Base-by-base conservation (phyloP, 2,888 invertebrate genomes). In the Eupithecia centaureata region DNA sequence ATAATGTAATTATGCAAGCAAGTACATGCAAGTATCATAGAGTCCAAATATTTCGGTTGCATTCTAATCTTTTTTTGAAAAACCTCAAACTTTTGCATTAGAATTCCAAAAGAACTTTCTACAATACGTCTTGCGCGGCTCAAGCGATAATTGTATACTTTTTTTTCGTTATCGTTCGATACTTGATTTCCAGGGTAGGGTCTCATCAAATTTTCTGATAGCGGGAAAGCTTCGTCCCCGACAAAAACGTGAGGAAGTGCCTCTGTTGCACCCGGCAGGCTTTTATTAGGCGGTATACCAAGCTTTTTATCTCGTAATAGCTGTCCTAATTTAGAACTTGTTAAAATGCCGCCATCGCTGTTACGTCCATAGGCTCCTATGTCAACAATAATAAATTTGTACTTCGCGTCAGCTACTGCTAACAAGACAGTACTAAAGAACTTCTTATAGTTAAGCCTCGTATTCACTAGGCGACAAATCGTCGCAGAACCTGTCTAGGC, bases 41-140 rank as follows among this genome's bases (percentile, higher is more conserved):
- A 13, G 15, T 35, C 35, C 15, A 35, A 13, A 35, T 35, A 35
- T 35, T 35, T 35, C 15, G 35, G 13, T 35, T 35, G 35, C 15
- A 35, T 15, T 35, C 15, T 10, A 10, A 35, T 35, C 15, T 15
- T 35, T 15, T 15, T 35, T 15, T 66, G 67, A 67, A 63, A 67
- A 15, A 67, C 58, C 62, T 59, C 54, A 59, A 67, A 67, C 13
- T 25, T 63, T 18, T 10, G 5, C 12, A 47, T 47, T 1, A 66
- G 12, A 62, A 66, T 66, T 10, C 66, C 66, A 62, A 66, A 66
- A 51, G 66, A 51, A 61, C 57, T 66, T 8, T 63, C 62, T 33
- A 67, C 62, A 1, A 67, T 63, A 25, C 62, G 62, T 38, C 67
- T 52, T 52, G 67, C 62, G 51, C 66, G 10, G n/a, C 54, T 54